phyloP scores from a whole-genome alignment of 2,888 invertebrate species.

The Lithodes maja region DNA sequence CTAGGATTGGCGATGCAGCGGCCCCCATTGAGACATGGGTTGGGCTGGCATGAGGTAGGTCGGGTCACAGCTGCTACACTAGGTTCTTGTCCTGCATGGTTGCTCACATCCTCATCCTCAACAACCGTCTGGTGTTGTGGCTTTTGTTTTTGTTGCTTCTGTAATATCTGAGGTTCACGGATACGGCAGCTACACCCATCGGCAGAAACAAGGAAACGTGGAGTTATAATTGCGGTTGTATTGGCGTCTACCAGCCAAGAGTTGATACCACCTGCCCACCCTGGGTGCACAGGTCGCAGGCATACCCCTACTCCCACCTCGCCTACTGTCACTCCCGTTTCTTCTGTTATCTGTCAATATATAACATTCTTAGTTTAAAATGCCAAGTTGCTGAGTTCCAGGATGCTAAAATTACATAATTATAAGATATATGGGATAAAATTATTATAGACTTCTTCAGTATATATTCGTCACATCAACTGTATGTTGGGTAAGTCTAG shows the following conservation, averaged over 20 bases:
- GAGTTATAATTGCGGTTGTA: conserved; percentile 56
- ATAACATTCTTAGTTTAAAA: not conserved
- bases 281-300: conserved; percentile 29
- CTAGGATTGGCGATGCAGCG: conserved; percentile 81
- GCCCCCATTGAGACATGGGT: conserved; percentile 96
- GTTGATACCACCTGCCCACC: not conserved
- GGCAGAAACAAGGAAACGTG: conserved; percentile 45
- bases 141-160: conserved; percentile 24
- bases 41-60: conserved; percentile 83
- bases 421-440: too few species aligned
- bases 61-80: conserved; percentile 51
- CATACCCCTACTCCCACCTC: conserved; percentile 64
- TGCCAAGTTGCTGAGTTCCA: too few species aligned
- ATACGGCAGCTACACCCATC: conserved; percentile 50
- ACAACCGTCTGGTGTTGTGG: not conserved
- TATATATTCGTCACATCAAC: too few species aligned
- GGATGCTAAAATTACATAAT: too few species aligned
- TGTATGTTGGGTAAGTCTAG: too few species aligned
- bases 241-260: conserved; percentile 66
- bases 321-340: conserved; percentile 40
- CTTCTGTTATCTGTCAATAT: conserved; percentile 33
- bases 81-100: conserved; percentile 17
- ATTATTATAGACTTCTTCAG: too few species aligned
- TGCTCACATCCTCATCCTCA: not conserved
- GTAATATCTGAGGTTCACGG: conserved; percentile 39